Percentiles rank a stretch among this genome's conserved stretches.
phyloP scores from a whole-genome alignment of 2,113 vertebrate species.

The Entelurus aequoreus region DNA sequence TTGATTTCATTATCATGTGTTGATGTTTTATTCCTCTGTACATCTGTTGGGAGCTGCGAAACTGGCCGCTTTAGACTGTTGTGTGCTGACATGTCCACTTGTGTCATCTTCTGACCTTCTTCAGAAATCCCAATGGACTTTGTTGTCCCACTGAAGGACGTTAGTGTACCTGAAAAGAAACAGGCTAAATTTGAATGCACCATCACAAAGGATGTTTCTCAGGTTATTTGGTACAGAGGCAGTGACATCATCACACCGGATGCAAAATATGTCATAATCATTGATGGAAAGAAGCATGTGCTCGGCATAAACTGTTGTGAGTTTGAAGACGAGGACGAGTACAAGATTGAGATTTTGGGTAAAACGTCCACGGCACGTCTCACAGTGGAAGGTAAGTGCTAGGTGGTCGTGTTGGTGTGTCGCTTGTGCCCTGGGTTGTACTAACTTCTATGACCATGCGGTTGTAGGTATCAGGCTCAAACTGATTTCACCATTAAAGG shows the following conservation, averaged over 20 bases:
- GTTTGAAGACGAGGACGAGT: conserved; percentile 94
- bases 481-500: conserved; percentile 85
- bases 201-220: conserved; percentile 89
- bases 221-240: conserved; percentile 89
- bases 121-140: conserved; percentile 96
- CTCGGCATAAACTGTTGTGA: conserved; percentile 93
- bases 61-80: conserved; percentile 16
- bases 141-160: conserved; percentile 87
- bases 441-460: conserved; percentile 38
- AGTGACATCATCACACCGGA: conserved; percentile 85
- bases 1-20: no score
- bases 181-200: conserved; percentile 94
- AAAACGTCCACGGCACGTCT: conserved; percentile 86
- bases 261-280: conserved; percentile 92
- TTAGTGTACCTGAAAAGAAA: conserved; percentile 91
- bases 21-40: background rate
- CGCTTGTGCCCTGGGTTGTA: conserved; percentile 7
- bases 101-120: conserved; percentile 37
- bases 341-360: conserved; percentile 82
- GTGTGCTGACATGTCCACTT: conserved; percentile 40
- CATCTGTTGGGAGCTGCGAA: background rate
- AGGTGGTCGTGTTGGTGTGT: conserved; percentile 7
- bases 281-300: conserved; percentile 95
- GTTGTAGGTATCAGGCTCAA: conserved; percentile 86
- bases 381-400: conserved; percentile 88